Evolutionary conservation across 2,797 vertebrate species (phyloP), one percentile per base, ranked within the genome.

Genomic region (Pipistrellus nathusii): DNA sequence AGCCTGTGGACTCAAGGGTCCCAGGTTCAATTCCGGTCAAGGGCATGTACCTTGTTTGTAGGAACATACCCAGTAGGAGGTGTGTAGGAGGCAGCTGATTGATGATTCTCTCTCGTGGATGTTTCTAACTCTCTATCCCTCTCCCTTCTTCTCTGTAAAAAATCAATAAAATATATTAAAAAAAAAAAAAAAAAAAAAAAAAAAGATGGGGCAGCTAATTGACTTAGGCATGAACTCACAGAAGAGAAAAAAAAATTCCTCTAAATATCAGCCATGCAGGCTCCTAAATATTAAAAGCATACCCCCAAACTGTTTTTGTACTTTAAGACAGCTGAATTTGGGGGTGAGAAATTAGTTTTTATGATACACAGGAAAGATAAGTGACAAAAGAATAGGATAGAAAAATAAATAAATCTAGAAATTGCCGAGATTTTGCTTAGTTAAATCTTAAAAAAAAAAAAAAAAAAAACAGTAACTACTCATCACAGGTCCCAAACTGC

Each of bases 361-460:
- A 94, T 75, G 51, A 68, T 48, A 85, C 3, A 11, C 8, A 91
- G 15, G 3, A 71, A 91, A 93, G 27, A 30, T 76, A 90, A 93
- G 41, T 66, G 17, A 77, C 48, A 85, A 91, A 89, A 88, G 27
- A 80, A 87, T 2, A 69, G 4, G 27, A 71, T 5, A 88, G 44
- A 64, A 83, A 90, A 92, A 89, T 77, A 38, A 71, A 89, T 72
- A 38, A 75, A 91, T 77, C 48, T 72, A 84, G 8, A 71, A 68
- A 87, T 62, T 51, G 55, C 15, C 55, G 95, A 82, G 73, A 53
- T 32, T 85, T 81, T 89, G 35, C 21, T 93, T 80, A 72, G 13
- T 62, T 93, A 71, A 93, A 69, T 21, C 17, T 86, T 78, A 85
- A 84, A 53, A 93, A 94, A 90, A 46, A 92, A 75, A 90, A 55